Evolutionary conservation across 2,888 invertebrate species (phyloP).

Genomic region (Drosophila paranaensis): DNA sequence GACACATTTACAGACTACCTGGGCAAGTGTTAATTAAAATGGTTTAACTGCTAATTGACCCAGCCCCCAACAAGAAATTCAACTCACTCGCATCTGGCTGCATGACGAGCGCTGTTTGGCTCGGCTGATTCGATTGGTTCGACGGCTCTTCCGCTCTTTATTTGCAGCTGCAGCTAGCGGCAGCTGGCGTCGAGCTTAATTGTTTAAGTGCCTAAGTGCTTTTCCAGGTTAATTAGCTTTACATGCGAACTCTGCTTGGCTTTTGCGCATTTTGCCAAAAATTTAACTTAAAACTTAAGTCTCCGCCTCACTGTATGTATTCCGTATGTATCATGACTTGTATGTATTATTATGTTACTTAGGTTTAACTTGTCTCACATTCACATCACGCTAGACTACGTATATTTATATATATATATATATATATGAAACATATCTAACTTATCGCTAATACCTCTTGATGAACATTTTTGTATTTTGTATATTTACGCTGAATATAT

Average conservation of each 20-base stretch:
- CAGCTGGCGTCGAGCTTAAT: conserved; percentile 29
- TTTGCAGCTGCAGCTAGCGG: conserved; percentile 29
- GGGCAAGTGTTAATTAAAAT: conserved; percentile 79
- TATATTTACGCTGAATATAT: conserved; percentile 57
- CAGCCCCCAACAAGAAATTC: conserved; percentile 28
- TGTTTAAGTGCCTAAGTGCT: conserved; percentile 77
- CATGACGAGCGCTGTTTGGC: conserved; percentile 45
- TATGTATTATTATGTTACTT: conserved; percentile 31
- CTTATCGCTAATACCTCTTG: conserved; percentile 34
- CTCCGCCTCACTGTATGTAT: conserved; percentile 35
- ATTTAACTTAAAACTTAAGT: conserved; percentile 39
- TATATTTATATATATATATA: conserved; percentile 6
- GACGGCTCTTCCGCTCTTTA: conserved; percentile 44
- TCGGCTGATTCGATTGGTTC: conserved; percentile 15
- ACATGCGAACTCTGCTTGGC: conserved; percentile 29
- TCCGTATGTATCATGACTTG: conserved; percentile 30
- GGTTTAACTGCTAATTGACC: conserved; percentile 77
- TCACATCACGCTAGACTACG: conserved; percentile 42
- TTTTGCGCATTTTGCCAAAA: conserved; percentile 37
- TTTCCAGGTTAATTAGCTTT: conserved; percentile 75
- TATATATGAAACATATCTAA: conserved; percentile 13
- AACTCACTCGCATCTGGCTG: conserved; percentile 20
- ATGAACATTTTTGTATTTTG: conserved; percentile 30
- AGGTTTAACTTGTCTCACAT: conserved; percentile 36
- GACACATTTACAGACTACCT: conserved; percentile 21